Base-by-base conservation (phyloP, 2,888 invertebrate species). In the Tetropium fuscum region DNA sequence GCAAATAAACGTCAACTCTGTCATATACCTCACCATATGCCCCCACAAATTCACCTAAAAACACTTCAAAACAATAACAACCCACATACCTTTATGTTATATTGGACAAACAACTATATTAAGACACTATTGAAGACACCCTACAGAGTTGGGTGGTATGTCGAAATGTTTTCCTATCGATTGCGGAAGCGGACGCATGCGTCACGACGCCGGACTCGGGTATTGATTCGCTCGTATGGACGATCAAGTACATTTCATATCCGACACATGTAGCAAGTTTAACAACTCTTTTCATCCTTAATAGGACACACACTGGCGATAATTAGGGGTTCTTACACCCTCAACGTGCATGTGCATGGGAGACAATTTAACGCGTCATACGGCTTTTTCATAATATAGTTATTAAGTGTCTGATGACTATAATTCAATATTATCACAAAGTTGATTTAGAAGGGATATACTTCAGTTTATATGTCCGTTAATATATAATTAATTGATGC, bases 171-270 rank as follows among this genome's bases (percentile, higher is more conserved):
- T 60, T 61, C 63, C 48, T 78, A 77, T 78, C 72, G 76, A 77
- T 78, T 72, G 63, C 58, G 43, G 47, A 54, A 38, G 43, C 40
- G 16, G 59, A 74, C 77, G 78, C 78, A 73, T 76, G 77, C 78
- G 77, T 73, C 68, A 58, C 69, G 72, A 67, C 71, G 74, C 71
- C 61, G 61, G 68, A 64, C 68, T 60, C 54, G 54, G n/a, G 64
- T 74, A 77, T 76, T 72, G 74, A 76, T 72, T 61, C 58, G 32
- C 18, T 40, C 15, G 25, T 25, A 22, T 10, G 16, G 13, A n/a
- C 40, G 45, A 53, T 53, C 58, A 61, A 61, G 61, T 59, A 58
- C 57, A 47, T 51, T 40, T 57, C 56, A 45, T n/a, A 43, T 58
- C 53, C 43, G 64, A 45, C 62, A 54, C 44, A 43, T 58, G 56